Conservation (phyloP, 2,888 invertebrate genomes). For the Cephus sareptanus region DNA sequence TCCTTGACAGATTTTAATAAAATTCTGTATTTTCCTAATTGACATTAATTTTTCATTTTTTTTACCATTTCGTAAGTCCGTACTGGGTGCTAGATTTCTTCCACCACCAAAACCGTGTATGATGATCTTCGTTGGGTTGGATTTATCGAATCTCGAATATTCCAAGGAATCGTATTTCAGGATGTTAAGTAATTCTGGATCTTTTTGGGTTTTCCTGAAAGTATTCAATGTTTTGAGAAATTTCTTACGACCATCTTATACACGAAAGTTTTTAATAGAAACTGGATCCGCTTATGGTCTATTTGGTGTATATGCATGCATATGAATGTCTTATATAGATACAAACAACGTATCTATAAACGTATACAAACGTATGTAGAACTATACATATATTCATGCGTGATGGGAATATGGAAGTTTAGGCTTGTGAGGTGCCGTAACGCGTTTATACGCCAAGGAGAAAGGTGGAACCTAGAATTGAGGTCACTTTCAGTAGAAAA, state of each 20-base stretch:
- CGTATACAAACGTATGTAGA: not conserved
- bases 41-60: not conserved
- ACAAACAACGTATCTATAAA: not conserved
- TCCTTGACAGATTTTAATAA: not conserved
- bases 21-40: not conserved
- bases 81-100: conserved; percentile 82
- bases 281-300: too few species aligned
- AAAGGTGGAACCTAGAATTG: conserved; percentile 58
- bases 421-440: not conserved
- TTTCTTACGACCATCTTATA: not conserved
- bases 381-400: not conserved
- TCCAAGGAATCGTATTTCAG: conserved; percentile 77
- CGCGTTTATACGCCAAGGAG: conserved; percentile 37
- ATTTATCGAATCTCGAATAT: conserved; percentile 80
- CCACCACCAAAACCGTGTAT: conserved; percentile 94
- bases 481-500: conserved; percentile 62
- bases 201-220: conserved; percentile 77
- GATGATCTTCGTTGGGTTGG: conserved; percentile 85
- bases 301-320: too few species aligned
- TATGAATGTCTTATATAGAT: too few species aligned
- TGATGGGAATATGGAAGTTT: not conserved
- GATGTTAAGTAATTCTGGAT: conserved; percentile 79
- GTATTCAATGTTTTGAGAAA: not conserved
- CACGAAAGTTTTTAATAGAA: not conserved
- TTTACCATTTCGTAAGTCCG: conserved; percentile 79